Conservation (phyloP, 2,113 vertebrate species). For the Motacilla alba region DNA sequence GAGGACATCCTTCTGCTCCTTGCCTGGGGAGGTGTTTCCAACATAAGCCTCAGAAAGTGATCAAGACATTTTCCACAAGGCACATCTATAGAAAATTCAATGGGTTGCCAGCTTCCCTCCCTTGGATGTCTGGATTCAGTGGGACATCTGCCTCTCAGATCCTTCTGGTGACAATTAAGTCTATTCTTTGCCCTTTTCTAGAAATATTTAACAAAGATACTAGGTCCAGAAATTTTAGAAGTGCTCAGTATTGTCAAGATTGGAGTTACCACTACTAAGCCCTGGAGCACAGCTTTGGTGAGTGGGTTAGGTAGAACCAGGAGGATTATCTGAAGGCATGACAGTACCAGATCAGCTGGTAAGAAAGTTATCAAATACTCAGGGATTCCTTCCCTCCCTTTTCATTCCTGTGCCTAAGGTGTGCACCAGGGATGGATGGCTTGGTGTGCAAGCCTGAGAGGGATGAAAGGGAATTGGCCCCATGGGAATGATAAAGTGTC, state of each 20-base stretch:
- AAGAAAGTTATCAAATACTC: background rate
- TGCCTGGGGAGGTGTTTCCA: background rate
- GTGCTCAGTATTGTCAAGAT: background rate
- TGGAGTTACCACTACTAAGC: background rate
- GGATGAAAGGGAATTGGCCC: background rate
- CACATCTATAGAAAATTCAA: background rate
- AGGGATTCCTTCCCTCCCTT: background rate
- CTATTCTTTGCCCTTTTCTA: background rate
- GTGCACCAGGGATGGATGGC: background rate
- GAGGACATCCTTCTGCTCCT: background rate
- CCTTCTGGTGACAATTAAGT: background rate
- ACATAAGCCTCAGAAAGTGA: background rate
- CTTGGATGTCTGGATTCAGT: background rate
- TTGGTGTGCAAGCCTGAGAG: background rate
- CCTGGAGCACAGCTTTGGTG: background rate
- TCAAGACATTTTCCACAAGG: background rate
- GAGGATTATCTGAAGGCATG: background rate
- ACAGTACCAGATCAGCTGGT: background rate
- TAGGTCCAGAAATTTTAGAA: background rate
- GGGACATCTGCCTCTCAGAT: background rate
- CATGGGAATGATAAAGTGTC: background rate
- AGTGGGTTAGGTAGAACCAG: background rate
- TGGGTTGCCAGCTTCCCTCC: background rate
- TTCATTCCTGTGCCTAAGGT: background rate
- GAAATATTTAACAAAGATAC: background rate